phyloP scores from a whole-genome alignment of 2,113 vertebrate genomes.

The Lichenostomus cassidix region DNA sequence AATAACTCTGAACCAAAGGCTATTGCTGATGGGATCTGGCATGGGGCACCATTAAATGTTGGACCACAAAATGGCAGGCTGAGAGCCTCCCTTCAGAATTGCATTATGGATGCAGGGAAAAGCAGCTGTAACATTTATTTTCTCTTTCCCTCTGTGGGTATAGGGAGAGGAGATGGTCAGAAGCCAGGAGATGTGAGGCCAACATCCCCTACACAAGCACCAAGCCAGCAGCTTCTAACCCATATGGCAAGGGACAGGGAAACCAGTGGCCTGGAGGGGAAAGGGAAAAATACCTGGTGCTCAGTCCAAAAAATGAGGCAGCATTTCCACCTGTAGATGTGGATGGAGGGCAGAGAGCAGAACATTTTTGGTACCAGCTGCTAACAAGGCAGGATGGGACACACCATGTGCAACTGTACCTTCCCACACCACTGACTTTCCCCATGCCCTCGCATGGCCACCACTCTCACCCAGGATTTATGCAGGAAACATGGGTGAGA shows the following conservation, averaged over 20 bases:
- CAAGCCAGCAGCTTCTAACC: neutral
- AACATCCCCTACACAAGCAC: neutral
- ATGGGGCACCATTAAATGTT: rapidly evolving
- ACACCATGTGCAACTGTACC: rapidly evolving
- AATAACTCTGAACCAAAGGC: neutral
- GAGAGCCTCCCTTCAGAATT: neutral
- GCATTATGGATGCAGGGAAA: neutral
- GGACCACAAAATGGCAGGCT: neutral
- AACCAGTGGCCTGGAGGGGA: neutral
- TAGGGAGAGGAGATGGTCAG: neutral
- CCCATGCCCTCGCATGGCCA: rapidly evolving
- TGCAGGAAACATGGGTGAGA: constrained; percentile 48
- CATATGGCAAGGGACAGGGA: neutral
- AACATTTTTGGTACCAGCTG: neutral
- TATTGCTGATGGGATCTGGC: neutral
- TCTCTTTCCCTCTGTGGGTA: neutral
- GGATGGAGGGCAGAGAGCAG: neutral
- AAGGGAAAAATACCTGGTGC: neutral
- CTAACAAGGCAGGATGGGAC: neutral
- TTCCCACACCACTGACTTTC: neutral
- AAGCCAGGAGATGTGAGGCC: neutral
- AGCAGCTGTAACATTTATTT: neutral
- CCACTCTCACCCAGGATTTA: neutral
- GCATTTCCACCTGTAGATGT: rapidly evolving
- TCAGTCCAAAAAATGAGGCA: neutral